Evolutionary conservation across 2,113 vertebrate species (phyloP).

Genomic region (Anhinga rufa): DNA sequence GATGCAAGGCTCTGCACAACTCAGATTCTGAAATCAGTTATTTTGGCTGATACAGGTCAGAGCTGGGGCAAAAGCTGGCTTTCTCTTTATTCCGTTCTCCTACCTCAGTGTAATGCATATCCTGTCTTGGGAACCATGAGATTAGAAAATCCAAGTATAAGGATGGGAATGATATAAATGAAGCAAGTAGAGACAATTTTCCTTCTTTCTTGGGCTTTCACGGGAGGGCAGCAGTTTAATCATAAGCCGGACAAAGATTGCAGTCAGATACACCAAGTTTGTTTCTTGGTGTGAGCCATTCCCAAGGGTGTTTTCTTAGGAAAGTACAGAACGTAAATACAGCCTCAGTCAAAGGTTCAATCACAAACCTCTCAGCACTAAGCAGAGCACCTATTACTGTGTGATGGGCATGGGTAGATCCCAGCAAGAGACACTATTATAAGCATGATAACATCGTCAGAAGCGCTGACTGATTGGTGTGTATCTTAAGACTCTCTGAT

Average conservation of each 20-base stretch:
- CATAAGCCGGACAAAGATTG: not conserved
- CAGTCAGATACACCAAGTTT: not conserved
- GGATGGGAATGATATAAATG: not conserved
- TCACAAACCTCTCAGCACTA: not conserved
- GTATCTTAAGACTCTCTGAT: not conserved
- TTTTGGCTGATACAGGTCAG: not conserved
- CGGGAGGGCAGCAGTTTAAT: not conserved
- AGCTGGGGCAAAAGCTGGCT: not conserved
- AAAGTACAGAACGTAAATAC: not conserved
- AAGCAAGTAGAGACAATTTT: not conserved
- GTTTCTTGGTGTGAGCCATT: not conserved
- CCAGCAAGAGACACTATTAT: not conserved
- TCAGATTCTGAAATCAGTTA: not conserved
- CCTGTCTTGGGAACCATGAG: not conserved
- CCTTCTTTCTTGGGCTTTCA: not conserved
- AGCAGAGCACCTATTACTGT: not conserved
- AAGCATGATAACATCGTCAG: not conserved
- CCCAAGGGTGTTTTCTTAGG: not conserved
- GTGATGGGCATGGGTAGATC: not conserved
- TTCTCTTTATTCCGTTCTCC: not conserved
- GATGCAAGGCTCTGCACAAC: not conserved
- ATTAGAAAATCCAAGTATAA: not conserved
- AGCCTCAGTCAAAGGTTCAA: not conserved
- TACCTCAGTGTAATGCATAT: not conserved
- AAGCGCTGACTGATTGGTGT: not conserved